Percentiles rank a stretch among this genome's conserved stretches.
Evolutionary conservation across 2,797 vertebrate species (phyloP).

Genomic region (Thunnus albacares): DNA sequence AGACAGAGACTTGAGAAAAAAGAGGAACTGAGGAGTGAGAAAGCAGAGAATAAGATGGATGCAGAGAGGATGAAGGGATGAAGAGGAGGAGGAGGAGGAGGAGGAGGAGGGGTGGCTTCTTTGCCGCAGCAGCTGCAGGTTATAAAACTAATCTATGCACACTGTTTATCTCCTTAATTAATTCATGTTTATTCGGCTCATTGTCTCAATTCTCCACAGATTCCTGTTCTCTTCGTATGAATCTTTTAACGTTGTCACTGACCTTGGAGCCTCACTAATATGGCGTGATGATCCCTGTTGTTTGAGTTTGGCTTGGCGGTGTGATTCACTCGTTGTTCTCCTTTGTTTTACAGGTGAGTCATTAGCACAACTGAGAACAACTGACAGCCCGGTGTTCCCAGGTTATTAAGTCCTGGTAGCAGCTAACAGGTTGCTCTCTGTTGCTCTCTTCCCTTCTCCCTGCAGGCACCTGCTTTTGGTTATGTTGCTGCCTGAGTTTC

Average conservation of each 20-base stretch:
- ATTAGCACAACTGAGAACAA: too few relatives aligned
- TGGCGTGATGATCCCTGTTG: too few relatives aligned
- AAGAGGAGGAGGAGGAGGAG: too few relatives aligned
- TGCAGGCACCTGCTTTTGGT: too few relatives aligned
- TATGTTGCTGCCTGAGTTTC: too few relatives aligned
- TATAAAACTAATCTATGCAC: conserved; percentile 15
- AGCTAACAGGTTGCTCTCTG: too few relatives aligned
- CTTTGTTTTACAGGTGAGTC: too few relatives aligned
- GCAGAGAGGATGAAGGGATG: neutral
- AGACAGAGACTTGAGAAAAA: neutral
- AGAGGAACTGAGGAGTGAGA: neutral
- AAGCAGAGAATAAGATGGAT: neutral
- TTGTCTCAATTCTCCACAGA: conserved; percentile 25
- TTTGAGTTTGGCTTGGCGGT: too few relatives aligned
- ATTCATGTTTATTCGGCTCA: conserved; percentile 26
- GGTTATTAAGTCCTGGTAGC: too few relatives aligned
- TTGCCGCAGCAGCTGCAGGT: conserved; percentile 17
- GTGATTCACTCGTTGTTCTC: too few relatives aligned
- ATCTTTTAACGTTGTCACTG: neutral
- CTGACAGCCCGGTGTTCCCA: too few relatives aligned
- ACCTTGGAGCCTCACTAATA: conserved; percentile 2
- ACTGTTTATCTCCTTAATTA: conserved; percentile 39
- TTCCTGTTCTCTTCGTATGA: conserved; percentile 1
- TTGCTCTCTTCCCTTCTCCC: too few relatives aligned
- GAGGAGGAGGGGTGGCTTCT: neutral